Evolutionary conservation across 2,888 invertebrate species (phyloP), one percentile per base, ranked within the genome.

Genomic region (Pristionchus japonicus): DNA sequence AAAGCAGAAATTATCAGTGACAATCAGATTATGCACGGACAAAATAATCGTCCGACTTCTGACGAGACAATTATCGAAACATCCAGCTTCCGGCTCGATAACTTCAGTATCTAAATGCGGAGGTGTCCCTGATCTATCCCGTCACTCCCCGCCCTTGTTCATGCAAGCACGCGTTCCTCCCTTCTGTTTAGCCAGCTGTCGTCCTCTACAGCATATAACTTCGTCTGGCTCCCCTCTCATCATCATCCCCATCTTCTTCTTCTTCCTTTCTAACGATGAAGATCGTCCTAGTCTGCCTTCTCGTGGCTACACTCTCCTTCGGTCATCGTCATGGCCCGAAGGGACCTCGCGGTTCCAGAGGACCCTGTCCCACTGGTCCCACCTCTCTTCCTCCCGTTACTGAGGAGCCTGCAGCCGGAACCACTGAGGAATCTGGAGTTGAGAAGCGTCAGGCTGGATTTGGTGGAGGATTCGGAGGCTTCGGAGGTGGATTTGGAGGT

Each of bases 401-500:
- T 11, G n/a, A n/a, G 3, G 80, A 47, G 7, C 47, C 31, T 20
- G 27, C n/a, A n/a, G n/a, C 80, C 17, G 80, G 17, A 15, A 49
- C 49, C 31, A 83, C 82, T 4, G 52, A 83, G 52, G 82, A 52
- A 23, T 34, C 52, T 23, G 52, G 52, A 83, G 34, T 52, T 23
- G 52, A 34, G 52, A 83, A 83, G 80, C 43, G 80, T 27, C 80
- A 80, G 4, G 80, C 80, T 27, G 80, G 80, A 3, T 80, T 80
- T 47, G 80, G 80, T 47, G 80, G 80, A 7, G 47, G 27, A 47
- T 80, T 80, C 47, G 80, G 80, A 6, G 47, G 80, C 9, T 80
- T 80, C 27, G 80, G 80, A 47, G 80, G 80, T 27, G 43, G 27
- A 6, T 27, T 27, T 37, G 80, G 80, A 47, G 49, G 80, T 4